Evolutionary conservation across 1,140 invertebrate genomes (phyloP), one percentile per base, ranked within the genome.

Genomic region (Lordiphosa stackelbergi): DNA sequence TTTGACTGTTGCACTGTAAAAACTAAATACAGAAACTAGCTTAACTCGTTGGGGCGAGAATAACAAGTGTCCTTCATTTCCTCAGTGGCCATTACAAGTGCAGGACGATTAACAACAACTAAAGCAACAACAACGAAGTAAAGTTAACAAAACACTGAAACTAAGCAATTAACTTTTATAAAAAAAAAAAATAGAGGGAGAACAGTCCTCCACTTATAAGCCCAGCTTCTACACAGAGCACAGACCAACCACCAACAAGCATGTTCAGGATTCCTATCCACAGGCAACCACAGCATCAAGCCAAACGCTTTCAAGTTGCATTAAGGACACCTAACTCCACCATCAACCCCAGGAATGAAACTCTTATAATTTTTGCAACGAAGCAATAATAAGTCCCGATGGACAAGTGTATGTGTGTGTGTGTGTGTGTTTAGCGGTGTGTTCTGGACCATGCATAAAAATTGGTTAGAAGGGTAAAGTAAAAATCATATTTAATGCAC

Each of bases 151-250:
- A 56, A 60, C 49, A 56, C 47, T 62, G 52, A 62, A 62, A 66
- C 59, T 56, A 62, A 48, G 53, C 64, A 66, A 62, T 62, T 66
- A 62, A 62, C 41, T 66, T 45, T 57, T 51, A 56, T 52, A 41
- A 66, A 65, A 48, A 52, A 46, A 6, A 40, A 40, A 11, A 40
- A 11, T 12, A 28, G 28, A 28, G 12, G 10, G 8, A 45, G 8
- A 45, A 28, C 11, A 12, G 12, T 45, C n/a, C 22, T 11, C 11
- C 24, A 31, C 24, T 28, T 12, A 9, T 6, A 16, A n/a, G 3
- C n/a, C 22, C 12, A 3, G 5, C 11, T 12, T 8, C 10, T 12
- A 9, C 2, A 1, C 13, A 9, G 13, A 9, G 22, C 43, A 46
- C 43, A 31, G 11, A 28, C 13, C 8, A 22, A 11, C 35, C 60